A percentile compares a stretch with the other conserved stretches of the same genome.
Conservation (phyloP, 2,888 invertebrate species). For the Harpagoxenus sublaevis region DNA sequence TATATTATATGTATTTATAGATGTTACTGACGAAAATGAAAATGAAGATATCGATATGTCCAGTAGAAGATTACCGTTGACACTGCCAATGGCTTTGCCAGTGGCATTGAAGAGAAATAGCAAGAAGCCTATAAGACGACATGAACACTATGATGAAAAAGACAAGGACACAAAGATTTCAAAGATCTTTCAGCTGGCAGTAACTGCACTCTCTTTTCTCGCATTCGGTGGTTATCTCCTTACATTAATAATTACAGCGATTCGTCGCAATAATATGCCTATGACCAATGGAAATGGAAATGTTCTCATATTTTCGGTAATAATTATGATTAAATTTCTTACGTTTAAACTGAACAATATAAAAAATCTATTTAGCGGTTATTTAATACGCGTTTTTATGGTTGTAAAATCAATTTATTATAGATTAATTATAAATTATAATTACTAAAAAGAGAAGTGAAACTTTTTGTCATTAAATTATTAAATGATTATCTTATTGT, state of each 20-base stretch:
- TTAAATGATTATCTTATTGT: not conserved
- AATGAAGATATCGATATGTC: slow-evolving; percentile 35
- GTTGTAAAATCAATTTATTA: not conserved
- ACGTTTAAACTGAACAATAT: not conserved
- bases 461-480: not conserved
- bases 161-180: slow-evolving; percentile 89
- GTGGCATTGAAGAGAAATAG: slow-evolving; percentile 55
- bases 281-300: slow-evolving; percentile 76
- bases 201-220: slow-evolving; percentile 93
- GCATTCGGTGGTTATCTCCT: slow-evolving; percentile 95
- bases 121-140: slow-evolving; percentile 78
- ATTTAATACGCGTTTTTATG: not conserved
- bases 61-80: slow-evolving; percentile 59
- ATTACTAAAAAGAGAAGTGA: not conserved
- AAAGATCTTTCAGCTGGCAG: slow-evolving; percentile 92
- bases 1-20: slow-evolving; percentile 22
- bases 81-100: slow-evolving; percentile 70
- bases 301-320: slow-evolving; percentile 84
- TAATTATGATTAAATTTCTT: not conserved
- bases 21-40: slow-evolving; percentile 21
- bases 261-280: slow-evolving; percentile 88
- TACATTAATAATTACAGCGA: slow-evolving; percentile 92
- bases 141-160: slow-evolving; percentile 87
- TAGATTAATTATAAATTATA: not conserved
- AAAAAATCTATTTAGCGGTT: not conserved